These are phyloP conservation scores for Brenthis ino DNA, from an alignment of 2,888 invertebrate genomes.

Conservation along the genomic window DNA sequence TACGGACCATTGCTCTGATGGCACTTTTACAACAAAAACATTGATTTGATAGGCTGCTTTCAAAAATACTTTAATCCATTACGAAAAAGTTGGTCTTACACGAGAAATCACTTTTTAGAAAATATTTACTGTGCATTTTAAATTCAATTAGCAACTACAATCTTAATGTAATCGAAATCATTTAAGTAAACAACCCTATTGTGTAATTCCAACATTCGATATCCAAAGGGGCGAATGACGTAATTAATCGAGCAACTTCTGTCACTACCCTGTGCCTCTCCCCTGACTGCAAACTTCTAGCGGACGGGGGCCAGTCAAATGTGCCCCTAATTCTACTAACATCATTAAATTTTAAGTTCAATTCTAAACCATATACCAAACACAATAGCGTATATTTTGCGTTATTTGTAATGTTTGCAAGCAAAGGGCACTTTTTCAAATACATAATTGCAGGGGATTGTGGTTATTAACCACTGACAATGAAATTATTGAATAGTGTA, in stretches of 20 bases:
- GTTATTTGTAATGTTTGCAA: constrained; percentile 27
- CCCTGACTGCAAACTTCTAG: constrained; percentile 40
- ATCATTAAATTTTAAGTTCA: constrained; percentile 15
- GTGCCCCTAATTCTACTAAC: constrained; percentile 50
- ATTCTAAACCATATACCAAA: constrained; percentile 20
- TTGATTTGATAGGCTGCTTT: too few relatives aligned
- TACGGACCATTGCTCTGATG: too few relatives aligned
- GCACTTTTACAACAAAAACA: too few relatives aligned
- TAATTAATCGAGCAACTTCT: constrained; percentile 76
- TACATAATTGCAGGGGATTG: constrained; percentile 71
- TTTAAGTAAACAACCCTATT: constrained; percentile 57
- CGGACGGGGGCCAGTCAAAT: constrained; percentile 53
- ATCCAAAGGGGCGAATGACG: constrained; percentile 66
- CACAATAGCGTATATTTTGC: constrained; percentile 41
- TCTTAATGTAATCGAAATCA: constrained; percentile 52
- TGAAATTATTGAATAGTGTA: constrained; percentile 56
- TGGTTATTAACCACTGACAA: constrained; percentile 66
- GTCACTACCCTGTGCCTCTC: constrained; percentile 51
- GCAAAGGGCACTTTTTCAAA: constrained; percentile 69
- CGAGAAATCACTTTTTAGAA: background rate
- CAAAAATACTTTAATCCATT: too few relatives aligned
- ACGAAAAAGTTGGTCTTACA: too few relatives aligned
- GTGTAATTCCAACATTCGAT: constrained; percentile 58
- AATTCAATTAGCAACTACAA: constrained; percentile 36
- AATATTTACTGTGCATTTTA: constrained; percentile 10